Evolutionary conservation across 2,797 vertebrate genomes (phyloP).

Genomic region (Diceros bicornis): DNA sequence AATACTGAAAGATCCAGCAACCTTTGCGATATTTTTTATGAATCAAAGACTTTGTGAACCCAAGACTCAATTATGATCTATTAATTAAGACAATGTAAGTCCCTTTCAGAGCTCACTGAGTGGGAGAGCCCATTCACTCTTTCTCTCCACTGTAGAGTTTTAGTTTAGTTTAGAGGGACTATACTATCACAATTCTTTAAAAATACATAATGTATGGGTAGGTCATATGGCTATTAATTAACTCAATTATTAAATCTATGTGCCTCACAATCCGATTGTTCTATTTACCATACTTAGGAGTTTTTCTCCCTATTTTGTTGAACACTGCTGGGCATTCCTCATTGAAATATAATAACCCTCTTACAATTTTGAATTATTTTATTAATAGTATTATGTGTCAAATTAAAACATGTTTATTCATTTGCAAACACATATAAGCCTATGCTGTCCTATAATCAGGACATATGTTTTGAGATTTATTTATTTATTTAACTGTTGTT

Average conservation of each 20-base stretch:
- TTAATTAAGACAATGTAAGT: background rate
- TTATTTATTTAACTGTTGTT: background rate
- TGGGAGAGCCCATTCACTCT: background rate
- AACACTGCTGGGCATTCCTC: background rate
- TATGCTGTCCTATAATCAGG: background rate
- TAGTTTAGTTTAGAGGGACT: background rate
- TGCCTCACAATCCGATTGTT: background rate
- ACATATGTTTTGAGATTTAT: background rate
- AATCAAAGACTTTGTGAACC: background rate
- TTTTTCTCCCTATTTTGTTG: background rate
- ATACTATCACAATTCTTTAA: background rate
- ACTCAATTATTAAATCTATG: background rate
- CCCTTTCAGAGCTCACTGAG: background rate
- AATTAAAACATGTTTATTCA: constrained; percentile 46
- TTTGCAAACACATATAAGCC: background rate
- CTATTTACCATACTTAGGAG: background rate
- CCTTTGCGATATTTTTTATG: background rate
- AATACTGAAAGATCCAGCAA: background rate
- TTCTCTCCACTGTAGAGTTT: background rate
- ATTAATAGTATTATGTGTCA: background rate
- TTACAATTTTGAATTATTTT: background rate
- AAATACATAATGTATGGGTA: background rate
- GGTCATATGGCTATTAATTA: background rate
- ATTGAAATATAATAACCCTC: background rate
- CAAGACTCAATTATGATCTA: constrained; percentile 19